Conservation (phyloP, 2,797 vertebrate species). For the Cryptoblepharus egeriae region DNA sequence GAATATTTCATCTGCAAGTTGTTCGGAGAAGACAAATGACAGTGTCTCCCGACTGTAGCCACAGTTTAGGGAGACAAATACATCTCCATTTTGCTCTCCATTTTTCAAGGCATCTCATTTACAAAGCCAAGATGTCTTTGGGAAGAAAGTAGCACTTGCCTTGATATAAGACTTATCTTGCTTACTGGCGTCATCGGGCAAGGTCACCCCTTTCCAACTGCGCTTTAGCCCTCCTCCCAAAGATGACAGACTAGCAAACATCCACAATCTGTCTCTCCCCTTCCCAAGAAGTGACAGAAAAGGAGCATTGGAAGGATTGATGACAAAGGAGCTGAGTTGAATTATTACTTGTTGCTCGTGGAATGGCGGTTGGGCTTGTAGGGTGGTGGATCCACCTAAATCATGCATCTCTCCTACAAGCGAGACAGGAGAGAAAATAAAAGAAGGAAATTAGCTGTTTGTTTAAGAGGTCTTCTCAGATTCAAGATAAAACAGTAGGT, state of each 20-base stretch:
- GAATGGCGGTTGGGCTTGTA: conserved; percentile 55
- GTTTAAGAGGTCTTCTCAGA: conserved; percentile 28
- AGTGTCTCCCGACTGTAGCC: neutral
- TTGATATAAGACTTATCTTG: conserved; percentile 9
- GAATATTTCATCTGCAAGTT: conserved; percentile 34
- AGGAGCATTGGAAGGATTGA: conserved; percentile 47
- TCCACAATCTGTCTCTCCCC: conserved; percentile 43
- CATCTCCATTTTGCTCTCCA: neutral
- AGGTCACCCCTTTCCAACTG: conserved; percentile 21
- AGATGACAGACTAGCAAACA: conserved; percentile 39
- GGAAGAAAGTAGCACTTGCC: conserved; percentile 9
- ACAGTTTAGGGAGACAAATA: conserved; percentile 19
- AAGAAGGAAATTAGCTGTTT: conserved; percentile 31
- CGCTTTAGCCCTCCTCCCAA: conserved; percentile 11
- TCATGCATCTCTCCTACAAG: conserved; percentile 52
- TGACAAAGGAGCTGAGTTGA: conserved; percentile 38
- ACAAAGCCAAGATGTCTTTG: neutral
- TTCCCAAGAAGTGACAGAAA: conserved; percentile 42
- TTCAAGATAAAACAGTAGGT: neutral
- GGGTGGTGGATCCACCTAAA: conserved; percentile 45
- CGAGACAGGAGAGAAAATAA: conserved; percentile 39
- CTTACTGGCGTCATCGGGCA: conserved; percentile 39
- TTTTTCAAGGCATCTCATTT: conserved; percentile 28
- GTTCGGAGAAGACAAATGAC: neutral
- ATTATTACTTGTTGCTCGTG: conserved; percentile 46